Evolutionary conservation across 2,888 invertebrate genomes (phyloP).

Genomic region (Lycocerus yunnanus): DNA sequence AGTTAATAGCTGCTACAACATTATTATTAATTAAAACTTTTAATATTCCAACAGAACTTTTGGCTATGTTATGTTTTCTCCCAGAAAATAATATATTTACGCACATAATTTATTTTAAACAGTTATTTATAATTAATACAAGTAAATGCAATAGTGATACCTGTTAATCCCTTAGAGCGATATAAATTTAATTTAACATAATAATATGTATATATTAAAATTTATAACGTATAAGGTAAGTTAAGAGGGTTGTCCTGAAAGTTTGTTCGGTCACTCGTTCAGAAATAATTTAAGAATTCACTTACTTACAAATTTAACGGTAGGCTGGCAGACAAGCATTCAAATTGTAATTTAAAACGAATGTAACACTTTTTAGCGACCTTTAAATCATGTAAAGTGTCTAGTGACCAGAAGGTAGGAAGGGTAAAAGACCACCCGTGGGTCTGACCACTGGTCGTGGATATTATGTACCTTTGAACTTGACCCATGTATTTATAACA

Average conservation of each 20-base stretch:
- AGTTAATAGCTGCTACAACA: background rate
- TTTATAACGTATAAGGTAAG: conserved; percentile 19
- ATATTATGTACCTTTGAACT: conserved; percentile 43
- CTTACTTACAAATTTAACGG: conserved; percentile 46
- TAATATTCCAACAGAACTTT: background rate
- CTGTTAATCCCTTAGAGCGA: background rate
- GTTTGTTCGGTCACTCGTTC: conserved; percentile 15
- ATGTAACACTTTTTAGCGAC: conserved; percentile 51
- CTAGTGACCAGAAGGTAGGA: conserved; percentile 38
- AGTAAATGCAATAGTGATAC: background rate
- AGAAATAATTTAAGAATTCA: conserved; percentile 22
- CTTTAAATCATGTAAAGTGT: conserved; percentile 48
- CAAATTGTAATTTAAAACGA: conserved; percentile 47
- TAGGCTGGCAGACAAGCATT: conserved; percentile 46
- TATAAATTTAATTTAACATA: conserved; percentile 9
- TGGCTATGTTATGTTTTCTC: background rate
- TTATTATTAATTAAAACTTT: background rate
- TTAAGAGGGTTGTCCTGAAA: conserved; percentile 8
- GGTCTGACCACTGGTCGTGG: conserved; percentile 42
- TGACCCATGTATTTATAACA: conserved; percentile 39
- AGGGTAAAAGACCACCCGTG: conserved; percentile 40
- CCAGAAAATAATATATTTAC: background rate
- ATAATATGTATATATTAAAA: conserved; percentile 16
- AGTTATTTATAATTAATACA: conserved; percentile 1
- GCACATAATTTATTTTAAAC: background rate